These are phyloP conservation scores for Eupsilia transversa DNA, from an alignment of 2,888 invertebrate genomes.

Conservation along the genomic window DNA sequence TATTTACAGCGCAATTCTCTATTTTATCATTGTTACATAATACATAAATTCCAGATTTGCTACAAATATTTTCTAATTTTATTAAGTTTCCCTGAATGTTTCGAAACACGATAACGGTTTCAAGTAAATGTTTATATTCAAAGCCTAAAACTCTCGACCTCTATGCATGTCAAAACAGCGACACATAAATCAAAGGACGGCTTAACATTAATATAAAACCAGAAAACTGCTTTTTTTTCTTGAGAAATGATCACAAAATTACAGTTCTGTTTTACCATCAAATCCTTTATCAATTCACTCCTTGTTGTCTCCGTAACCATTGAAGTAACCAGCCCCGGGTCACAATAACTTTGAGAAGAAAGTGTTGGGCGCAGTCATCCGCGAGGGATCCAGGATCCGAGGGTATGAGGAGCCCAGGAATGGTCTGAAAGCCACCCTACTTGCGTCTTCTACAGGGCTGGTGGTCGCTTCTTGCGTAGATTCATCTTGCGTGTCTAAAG, in stretches of 20 bases:
- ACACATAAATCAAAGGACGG: constrained; percentile 38
- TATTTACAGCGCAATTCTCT: constrained; percentile 51
- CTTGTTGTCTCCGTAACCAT: constrained; percentile 78
- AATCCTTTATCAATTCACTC: constrained; percentile 81
- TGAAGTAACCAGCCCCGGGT: constrained; percentile 83
- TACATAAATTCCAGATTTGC: constrained; percentile 30
- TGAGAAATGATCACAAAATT: constrained; percentile 42
- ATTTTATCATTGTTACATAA: constrained; percentile 18
- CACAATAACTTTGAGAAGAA: constrained; percentile 89
- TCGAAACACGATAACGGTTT: constrained; percentile 2
- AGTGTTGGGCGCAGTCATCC: constrained; percentile 84
- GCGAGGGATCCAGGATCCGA: constrained; percentile 81
- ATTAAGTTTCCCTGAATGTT: constrained; percentile 9
- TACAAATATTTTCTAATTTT: constrained; percentile 22
- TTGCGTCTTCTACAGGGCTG: constrained; percentile 81
- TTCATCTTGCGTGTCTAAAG: constrained; percentile 86
- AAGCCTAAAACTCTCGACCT: constrained; percentile 4
- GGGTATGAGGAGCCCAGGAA: constrained; percentile 84
- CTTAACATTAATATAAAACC: constrained; percentile 18
- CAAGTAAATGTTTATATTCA: not conserved
- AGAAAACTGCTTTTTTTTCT: constrained; percentile 20
- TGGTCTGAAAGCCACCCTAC: constrained; percentile 83
- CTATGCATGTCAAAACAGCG: constrained; percentile 18
- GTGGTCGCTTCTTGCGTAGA: constrained; percentile 86
- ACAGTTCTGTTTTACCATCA: constrained; percentile 65